phyloP scores from a whole-genome alignment of 2,113 vertebrate genomes.

The Zeus faber region DNA sequence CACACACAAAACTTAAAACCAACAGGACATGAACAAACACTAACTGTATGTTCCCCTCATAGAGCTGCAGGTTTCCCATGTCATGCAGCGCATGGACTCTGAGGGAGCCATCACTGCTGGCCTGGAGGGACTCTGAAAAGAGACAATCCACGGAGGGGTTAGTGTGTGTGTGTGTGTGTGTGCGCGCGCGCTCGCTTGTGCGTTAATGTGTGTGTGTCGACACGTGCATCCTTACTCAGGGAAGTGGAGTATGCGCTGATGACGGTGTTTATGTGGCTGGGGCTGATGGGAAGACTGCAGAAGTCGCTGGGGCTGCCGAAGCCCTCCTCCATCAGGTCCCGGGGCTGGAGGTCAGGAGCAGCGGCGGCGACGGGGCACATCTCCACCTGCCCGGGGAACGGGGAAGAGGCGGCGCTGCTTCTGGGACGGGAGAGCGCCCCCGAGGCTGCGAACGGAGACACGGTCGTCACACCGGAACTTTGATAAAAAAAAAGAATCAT shows the following conservation, averaged over 20 bases:
- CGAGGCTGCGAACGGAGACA: too few relatives aligned
- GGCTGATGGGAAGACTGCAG: conserved; percentile 76
- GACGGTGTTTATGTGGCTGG: conserved; percentile 71
- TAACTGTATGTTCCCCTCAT: conserved; percentile 82
- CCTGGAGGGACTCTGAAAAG: conserved; percentile 82
- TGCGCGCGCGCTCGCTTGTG: neutral
- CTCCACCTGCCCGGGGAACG: conserved; percentile 59
- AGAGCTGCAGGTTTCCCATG: conserved; percentile 87
- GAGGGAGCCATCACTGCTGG: conserved; percentile 76
- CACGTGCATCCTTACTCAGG: conserved; percentile 77
- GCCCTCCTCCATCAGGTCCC: conserved; percentile 78
- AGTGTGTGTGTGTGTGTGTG: neutral
- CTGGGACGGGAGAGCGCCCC: too few relatives aligned
- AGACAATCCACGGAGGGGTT: conserved; percentile 1
- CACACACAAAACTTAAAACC: neutral
- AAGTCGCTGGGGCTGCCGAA: conserved; percentile 70
- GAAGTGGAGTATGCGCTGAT: conserved; percentile 81
- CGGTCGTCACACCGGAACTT: too few relatives aligned
- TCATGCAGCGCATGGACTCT: conserved; percentile 85
- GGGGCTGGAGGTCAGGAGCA: conserved; percentile 62
- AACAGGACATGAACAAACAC: conserved; percentile 57
- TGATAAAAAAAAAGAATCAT: too few relatives aligned
- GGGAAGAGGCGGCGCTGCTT: too few relatives aligned
- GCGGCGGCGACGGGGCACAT: conserved; percentile 64
- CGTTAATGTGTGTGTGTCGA: neutral